Evolutionary conservation across 2,113 vertebrate genomes (phyloP).

Genomic region (Theristicus caerulescens): DNA sequence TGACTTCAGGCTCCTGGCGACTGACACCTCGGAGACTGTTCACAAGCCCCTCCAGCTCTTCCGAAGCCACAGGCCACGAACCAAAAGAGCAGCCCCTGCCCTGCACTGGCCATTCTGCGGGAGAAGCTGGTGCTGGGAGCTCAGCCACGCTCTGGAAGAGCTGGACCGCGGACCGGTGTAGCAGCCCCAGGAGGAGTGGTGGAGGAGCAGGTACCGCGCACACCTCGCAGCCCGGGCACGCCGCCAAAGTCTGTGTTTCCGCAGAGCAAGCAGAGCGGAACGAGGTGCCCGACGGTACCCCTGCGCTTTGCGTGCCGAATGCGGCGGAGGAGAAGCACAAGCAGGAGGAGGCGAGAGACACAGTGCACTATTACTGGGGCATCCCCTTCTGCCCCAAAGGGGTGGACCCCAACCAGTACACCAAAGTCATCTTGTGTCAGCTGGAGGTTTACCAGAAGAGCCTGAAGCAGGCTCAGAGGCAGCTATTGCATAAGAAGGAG

Average conservation of each 20-base stretch:
- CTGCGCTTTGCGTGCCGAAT: background rate
- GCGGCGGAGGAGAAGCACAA: conserved; percentile 21
- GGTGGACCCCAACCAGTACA: conserved; percentile 88
- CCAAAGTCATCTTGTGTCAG: conserved; percentile 91
- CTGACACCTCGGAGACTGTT: conserved; percentile 75
- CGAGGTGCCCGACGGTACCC: background rate
- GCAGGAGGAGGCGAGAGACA: conserved; percentile 29
- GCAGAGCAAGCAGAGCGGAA: conserved; percentile 26
- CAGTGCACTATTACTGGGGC: conserved; percentile 94
- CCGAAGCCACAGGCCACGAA: conserved; percentile 13
- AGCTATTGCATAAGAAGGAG: conserved; percentile 83
- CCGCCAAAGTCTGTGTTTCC: conserved; percentile 21
- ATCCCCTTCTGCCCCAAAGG: conserved; percentile 93
- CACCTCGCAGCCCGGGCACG: conserved; percentile 18
- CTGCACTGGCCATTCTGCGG: conserved; percentile 55
- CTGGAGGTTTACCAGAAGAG: conserved; percentile 92
- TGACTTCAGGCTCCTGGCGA: conserved; percentile 54
- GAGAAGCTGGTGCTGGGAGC: conserved; percentile 56
- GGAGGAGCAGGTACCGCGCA: conserved; percentile 46
- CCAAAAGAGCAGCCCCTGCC: conserved; percentile 66
- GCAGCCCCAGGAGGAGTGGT: background rate
- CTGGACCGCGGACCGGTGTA: background rate
- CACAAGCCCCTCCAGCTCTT: conserved; percentile 50
- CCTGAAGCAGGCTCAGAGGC: conserved; percentile 88
- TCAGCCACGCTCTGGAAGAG: conserved; percentile 43